Evolutionary conservation across 2,888 invertebrate genomes (phyloP).

Genomic region (Laspeyria flexula): DNA sequence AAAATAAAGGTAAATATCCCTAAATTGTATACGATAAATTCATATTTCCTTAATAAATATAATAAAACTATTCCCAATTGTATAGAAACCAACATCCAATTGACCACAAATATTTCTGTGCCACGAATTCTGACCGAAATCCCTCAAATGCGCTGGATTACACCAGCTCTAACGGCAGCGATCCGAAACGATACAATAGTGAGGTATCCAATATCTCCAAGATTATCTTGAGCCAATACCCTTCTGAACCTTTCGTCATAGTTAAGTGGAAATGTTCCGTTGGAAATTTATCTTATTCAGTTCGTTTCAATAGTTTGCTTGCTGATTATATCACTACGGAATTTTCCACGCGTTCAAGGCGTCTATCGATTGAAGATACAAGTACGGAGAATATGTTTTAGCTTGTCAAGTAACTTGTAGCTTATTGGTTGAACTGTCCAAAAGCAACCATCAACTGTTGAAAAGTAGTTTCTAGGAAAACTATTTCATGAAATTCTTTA

Average conservation of each 20-base stretch:
- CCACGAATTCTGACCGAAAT: constrained; percentile 5
- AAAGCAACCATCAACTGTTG: too few species aligned
- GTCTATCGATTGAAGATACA: too few species aligned
- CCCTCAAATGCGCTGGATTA: constrained; percentile 23
- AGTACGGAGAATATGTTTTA: too few species aligned
- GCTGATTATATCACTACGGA: too few species aligned
- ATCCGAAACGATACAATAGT: background rate
- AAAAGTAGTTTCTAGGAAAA: too few species aligned
- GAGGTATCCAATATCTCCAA: constrained; percentile 1
- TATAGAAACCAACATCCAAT: background rate
- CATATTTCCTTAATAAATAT: background rate
- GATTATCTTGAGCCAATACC: background rate
- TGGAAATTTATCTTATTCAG: background rate
- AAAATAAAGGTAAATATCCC: too few species aligned
- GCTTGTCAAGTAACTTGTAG: too few species aligned
- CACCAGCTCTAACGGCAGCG: background rate
- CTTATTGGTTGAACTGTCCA: too few species aligned
- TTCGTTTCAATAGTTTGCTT: too few species aligned
- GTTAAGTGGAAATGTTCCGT: background rate
- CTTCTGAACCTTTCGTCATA: background rate
- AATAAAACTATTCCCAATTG: background rate
- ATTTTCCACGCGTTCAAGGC: too few species aligned
- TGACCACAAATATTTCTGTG: background rate
- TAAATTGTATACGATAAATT: background rate
- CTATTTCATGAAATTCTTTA: too few species aligned